Base-by-base conservation (phyloP, 1,140 invertebrate genomes). In the Medauroidea extradentata region DNA sequence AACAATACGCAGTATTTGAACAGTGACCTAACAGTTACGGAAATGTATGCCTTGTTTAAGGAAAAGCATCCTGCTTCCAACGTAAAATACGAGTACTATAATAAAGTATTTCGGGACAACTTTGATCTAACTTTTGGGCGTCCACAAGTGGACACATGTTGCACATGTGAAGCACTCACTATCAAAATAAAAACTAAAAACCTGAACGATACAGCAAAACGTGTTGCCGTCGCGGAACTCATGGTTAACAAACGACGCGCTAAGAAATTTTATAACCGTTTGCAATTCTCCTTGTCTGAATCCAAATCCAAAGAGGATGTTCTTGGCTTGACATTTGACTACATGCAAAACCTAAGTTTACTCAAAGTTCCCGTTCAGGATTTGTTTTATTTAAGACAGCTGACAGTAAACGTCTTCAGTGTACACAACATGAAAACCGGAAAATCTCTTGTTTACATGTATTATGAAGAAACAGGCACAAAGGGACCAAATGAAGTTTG, bases 401-500 rank as follows among this genome's bases (percentile, higher is more conserved):
- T 62, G 24, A 59, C 53, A 48, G 51, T 62, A 4, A 46, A 50
- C 42, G 42, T 63, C 2, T 63, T 63, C 41, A 48, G 62, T 29
- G 53, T 63, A 14, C 39, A 63, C 39, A 61, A 29, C 16, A 23
- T 57, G 34, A 27, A 25, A 23, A 46, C 7, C 8, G 23, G 23
- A 18, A 24, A 63, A 11, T 41, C 8, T 24, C 3, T 7, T 50
- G 38, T 63, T 18, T 57, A 39, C 38, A 53, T 63, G 3, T 19
- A 62, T 27, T 39, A 46, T 42, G 62, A 63, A 57, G 52, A 21
- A 16, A 25, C 13, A 7, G 62, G 2, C 7, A n/a, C n/a, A 2
- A 62, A 62, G 52, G 23, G 7, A n/a, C 59, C 38, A 14, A 29
- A 63, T 55, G 58, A 63, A 53, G 61, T 63, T 4, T 46, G 43